phyloP scores from a whole-genome alignment of 2,113 vertebrate genomes.

The Puma concolor region DNA sequence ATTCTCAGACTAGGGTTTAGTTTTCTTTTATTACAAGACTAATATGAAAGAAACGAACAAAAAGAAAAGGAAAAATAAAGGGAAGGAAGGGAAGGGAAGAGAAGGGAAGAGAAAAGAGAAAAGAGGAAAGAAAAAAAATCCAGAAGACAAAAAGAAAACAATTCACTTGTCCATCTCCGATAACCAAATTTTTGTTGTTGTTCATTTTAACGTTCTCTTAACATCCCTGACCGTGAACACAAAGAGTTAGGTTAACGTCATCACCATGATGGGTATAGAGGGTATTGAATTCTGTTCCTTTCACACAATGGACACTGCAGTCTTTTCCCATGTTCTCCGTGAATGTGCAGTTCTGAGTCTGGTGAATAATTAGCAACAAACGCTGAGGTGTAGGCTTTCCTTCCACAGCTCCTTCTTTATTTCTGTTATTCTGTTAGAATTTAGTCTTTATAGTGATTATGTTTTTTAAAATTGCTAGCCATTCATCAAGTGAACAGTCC shows the following conservation, averaged over 20 bases:
- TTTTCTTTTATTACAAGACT: constrained; percentile 61
- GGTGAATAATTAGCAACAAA: neutral
- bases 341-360: neutral
- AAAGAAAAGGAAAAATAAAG: neutral
- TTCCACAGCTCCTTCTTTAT: neutral
- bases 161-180: neutral
- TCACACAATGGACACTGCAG: neutral
- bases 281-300: neutral
- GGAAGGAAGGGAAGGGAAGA: neutral
- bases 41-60: constrained; percentile 14
- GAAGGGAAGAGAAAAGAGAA: neutral
- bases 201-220: neutral
- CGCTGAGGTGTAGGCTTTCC: neutral
- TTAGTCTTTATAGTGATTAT: neutral
- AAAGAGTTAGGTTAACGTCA: neutral
- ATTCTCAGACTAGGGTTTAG: neutral
- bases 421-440: neutral
- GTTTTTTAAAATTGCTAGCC: neutral
- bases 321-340: neutral
- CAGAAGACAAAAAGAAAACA: constrained; percentile 8
- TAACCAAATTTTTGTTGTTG: neutral
- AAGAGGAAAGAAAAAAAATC: neutral
- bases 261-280: neutral
- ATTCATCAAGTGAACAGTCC: neutral
- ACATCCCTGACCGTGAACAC: neutral